Evolutionary conservation across 1,140 invertebrate genomes (phyloP).

Genomic region (Helicoverpa armigera): DNA sequence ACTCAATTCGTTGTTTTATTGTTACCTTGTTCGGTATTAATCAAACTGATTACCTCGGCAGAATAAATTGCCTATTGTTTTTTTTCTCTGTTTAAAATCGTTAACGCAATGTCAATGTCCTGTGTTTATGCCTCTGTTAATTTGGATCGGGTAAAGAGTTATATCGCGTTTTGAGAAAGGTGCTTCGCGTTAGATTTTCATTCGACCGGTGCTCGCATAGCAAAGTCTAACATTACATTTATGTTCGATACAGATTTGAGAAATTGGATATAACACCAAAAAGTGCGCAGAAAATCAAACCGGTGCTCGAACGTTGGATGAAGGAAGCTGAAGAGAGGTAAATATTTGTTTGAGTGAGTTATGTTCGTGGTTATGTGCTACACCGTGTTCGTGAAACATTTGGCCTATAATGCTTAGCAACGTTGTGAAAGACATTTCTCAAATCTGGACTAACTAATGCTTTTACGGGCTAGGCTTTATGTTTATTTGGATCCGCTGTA

Average conservation of each 20-base stretch:
- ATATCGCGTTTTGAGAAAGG: conserved; percentile 60
- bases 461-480: conserved; percentile 74
- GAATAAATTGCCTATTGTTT: conserved; percentile 85
- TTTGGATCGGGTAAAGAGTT: conserved; percentile 74
- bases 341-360: conserved; percentile 87
- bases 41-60: conserved; percentile 84
- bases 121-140: conserved; percentile 85
- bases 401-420: conserved; percentile 84
- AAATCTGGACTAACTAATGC: conserved; percentile 86
- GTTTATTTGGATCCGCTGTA: conserved; percentile 59
- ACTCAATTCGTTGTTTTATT: conserved; percentile 85
- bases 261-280: conserved; percentile 99
- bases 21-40: conserved; percentile 83
- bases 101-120: conserved; percentile 90
- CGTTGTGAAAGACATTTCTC: conserved; percentile 83
- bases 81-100: conserved; percentile 75
- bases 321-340: conserved; percentile 98
- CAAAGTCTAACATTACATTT: conserved; percentile 84
- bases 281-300: conserved; percentile 99
- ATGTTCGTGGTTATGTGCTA: conserved; percentile 77
- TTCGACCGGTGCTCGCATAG: conserved; percentile 72
- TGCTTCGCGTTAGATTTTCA: conserved; percentile 67
- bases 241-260: conserved; percentile 95
- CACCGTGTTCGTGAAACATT: conserved; percentile 82
- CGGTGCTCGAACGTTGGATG: conserved; percentile 99